phyloP scores from a whole-genome alignment of 2,113 vertebrate genomes.

The Vidua chalybeata region DNA sequence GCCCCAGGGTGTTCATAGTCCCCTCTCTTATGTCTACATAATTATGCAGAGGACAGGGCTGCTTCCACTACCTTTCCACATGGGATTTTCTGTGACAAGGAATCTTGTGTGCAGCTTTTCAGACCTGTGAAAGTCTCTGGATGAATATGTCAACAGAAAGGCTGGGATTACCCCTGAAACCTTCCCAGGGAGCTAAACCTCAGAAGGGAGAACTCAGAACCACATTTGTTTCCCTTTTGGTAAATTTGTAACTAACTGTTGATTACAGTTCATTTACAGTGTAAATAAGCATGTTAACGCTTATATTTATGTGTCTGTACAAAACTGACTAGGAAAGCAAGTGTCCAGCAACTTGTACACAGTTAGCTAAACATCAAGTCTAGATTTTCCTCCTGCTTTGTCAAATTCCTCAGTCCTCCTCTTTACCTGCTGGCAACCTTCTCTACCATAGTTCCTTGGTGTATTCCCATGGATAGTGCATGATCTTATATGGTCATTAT shows the following conservation, averaged over 20 bases:
- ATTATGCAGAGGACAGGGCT: rapidly evolving
- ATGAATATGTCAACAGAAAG: rapidly evolving
- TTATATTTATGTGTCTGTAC: background rate
- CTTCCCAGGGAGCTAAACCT: background rate
- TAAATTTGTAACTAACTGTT: background rate
- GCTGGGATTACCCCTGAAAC: background rate
- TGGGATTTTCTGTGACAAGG: background rate
- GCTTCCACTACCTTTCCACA: background rate
- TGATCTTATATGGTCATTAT: background rate
- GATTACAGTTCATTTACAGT: background rate
- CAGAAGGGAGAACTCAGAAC: background rate
- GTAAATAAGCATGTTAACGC: background rate
- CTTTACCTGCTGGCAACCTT: background rate
- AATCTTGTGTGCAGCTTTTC: rapidly evolving
- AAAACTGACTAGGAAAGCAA: background rate
- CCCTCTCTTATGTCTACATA: rapidly evolving
- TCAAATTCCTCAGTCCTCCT: background rate
- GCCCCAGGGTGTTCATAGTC: background rate
- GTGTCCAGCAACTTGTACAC: background rate
- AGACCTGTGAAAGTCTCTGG: background rate
- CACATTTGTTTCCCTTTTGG: background rate
- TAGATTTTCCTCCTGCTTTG: background rate
- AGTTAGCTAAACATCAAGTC: background rate
- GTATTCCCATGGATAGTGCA: rapidly evolving
- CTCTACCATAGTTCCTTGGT: background rate